A percentile compares a stretch with the other conserved stretches of the same genome.
Conservation (phyloP, 2,888 invertebrate genomes). For the Chymomyza fuscimana region DNA sequence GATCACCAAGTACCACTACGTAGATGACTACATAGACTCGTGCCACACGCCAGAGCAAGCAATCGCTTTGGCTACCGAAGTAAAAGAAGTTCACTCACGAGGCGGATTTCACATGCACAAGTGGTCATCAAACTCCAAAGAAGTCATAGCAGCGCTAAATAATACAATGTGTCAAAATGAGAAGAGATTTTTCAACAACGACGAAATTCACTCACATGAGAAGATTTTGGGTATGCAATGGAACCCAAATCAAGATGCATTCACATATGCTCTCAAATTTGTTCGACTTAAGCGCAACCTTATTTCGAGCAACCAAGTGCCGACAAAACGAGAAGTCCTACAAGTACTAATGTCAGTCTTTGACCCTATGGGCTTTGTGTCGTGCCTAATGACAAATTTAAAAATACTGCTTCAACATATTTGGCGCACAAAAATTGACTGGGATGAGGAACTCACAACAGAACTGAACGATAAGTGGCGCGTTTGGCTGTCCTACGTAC, state of each 20-base stretch:
- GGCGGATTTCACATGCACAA: constrained; percentile 1
- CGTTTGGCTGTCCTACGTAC: constrained; percentile 3
- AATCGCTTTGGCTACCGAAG: not conserved
- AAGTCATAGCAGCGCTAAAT: constrained; percentile 4
- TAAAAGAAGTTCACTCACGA: not conserved
- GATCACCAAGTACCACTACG: constrained; percentile 7
- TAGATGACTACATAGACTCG: constrained; percentile 17
- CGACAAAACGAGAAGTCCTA: constrained; percentile 5
- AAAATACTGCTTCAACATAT: constrained; percentile 7
- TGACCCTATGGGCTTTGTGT: constrained; percentile 8
- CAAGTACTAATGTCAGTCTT: constrained; percentile 9
- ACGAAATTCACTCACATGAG: not conserved
- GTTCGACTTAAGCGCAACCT: constrained; percentile 12
- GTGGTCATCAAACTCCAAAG: constrained; percentile 13
- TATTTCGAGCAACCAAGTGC: not conserved
- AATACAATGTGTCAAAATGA: not conserved
- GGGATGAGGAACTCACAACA: no score
- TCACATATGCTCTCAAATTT: constrained; percentile 24
- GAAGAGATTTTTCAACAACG: not conserved
- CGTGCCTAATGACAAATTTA: constrained; percentile 8
- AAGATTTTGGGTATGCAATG: constrained; percentile 24
- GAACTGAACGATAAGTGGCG: no score
- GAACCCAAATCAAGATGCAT: constrained; percentile 23
- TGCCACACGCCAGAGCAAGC: constrained; percentile 3
- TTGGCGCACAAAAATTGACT: not conserved